These are phyloP conservation scores for Camarhynchus parvulus DNA, from an alignment of 2,113 vertebrate species.

Conservation along the genomic window DNA sequence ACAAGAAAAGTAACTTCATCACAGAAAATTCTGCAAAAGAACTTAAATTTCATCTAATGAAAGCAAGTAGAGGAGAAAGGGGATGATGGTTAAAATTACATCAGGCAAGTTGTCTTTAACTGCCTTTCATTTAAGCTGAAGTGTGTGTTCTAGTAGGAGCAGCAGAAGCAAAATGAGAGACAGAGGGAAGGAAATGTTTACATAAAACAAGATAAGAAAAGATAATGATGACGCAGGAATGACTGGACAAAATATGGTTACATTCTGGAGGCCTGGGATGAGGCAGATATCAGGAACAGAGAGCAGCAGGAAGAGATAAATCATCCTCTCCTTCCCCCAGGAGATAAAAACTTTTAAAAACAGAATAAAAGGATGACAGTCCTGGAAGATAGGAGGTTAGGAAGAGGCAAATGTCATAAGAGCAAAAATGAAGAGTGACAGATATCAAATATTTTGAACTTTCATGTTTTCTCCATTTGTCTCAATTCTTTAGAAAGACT, in stretches of 20 bases:
- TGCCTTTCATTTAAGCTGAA: neutral
- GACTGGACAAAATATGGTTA: neutral
- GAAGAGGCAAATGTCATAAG: neutral
- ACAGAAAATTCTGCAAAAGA: neutral
- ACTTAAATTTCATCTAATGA: neutral
- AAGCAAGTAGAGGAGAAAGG: neutral
- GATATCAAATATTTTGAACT: neutral
- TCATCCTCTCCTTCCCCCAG: neutral
- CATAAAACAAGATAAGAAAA: slow-evolving; percentile 32
- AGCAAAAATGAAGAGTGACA: neutral
- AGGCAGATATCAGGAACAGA: neutral
- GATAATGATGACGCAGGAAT: neutral
- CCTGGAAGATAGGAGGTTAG: neutral
- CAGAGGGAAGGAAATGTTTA: slow-evolving; percentile 20
- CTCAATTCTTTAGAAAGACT: neutral
- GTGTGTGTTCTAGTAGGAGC: neutral
- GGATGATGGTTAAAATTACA: neutral
- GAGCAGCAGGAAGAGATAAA: slow-evolving; percentile 52
- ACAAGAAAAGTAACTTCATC: neutral
- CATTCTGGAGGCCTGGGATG: neutral
- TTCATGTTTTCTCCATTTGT: neutral
- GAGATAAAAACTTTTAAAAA: neutral
- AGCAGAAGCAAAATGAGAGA: neutral
- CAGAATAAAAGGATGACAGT: neutral
- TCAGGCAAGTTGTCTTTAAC: neutral